Base-by-base conservation (phyloP, 2,888 invertebrate genomes). In the Unio delphinus region DNA sequence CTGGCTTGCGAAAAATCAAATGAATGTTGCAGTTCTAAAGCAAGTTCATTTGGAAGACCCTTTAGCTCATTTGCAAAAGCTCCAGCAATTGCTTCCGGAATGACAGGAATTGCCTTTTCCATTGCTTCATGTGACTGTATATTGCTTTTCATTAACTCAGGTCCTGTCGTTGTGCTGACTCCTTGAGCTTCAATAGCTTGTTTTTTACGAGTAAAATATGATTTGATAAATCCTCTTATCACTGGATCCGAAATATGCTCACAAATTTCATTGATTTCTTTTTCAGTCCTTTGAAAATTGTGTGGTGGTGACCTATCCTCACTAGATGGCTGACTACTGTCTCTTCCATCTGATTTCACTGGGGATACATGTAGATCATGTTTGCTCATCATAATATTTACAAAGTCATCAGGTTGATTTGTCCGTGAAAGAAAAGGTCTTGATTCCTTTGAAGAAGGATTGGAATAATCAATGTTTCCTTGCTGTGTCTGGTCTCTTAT, bases 241-340 rank as follows among this genome's bases (percentile, higher is more conserved):
- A 85, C 72, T 55, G 85, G 86, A 65, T 85, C 85, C 64, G 70
- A 72, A 23, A 84, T 81, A 26, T 76, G 74, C 45, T 79, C 81
- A 74, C 80, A 83, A 26, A 84, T 79, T 45, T 83, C 83, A 69
- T 75, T 78, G 54, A 83, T 81, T 63, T 83, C 83, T 60, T 80
- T 72, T 45, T 81, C 77, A 26, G 79, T 76, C 61, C 78, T 76
- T 23, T 67, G 61, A 23, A 63, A 67, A 17, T 67, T 64, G 11
- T 70, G 26, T n/a, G 69, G 72, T 54, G 72, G 60, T 34, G 74
- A 75, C 45, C 67, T 45, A 56, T 83, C 83, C 45, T 81, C 82
- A 72, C 79, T 83, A 20, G 81, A 81, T 15, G 81, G 81, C 61
- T 80, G 68, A 1, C 83, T 80, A 72, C 83, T 83, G 69, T 83